phyloP scores from a whole-genome alignment of 2,888 invertebrate genomes.

The Perizoma flavofasciatum region DNA sequence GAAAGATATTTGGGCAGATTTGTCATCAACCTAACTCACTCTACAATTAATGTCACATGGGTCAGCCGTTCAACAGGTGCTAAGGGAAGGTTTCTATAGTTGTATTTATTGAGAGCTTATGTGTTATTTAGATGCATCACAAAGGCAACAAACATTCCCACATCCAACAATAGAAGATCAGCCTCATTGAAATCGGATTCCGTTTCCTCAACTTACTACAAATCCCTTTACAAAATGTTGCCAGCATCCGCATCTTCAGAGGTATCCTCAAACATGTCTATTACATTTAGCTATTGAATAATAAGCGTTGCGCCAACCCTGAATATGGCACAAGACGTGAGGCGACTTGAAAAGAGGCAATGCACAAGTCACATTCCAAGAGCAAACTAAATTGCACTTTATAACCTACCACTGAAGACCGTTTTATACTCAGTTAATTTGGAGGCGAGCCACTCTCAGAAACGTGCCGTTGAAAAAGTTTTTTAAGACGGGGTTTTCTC shows the following conservation, averaged over 20 bases:
- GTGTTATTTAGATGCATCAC: slow-evolving; percentile 1
- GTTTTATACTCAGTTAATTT: slow-evolving; percentile 48
- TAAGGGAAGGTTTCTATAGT: not conserved
- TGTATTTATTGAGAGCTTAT: not conserved
- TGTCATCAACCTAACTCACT: slow-evolving; percentile 3
- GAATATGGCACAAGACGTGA: slow-evolving; percentile 64
- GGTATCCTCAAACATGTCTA: slow-evolving; percentile 59
- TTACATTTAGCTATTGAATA: slow-evolving; percentile 74
- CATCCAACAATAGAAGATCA: slow-evolving; percentile 17
- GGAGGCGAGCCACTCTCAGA: slow-evolving; percentile 44
- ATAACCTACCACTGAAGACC: slow-evolving; percentile 45
- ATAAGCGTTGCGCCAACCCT: slow-evolving; percentile 64
- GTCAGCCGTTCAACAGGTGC: slow-evolving; percentile 4
- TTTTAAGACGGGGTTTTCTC: slow-evolving; percentile 60
- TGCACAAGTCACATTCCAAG: slow-evolving; percentile 48
- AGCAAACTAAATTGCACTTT: slow-evolving; percentile 60
- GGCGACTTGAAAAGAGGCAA: slow-evolving; percentile 53
- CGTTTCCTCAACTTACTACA: slow-evolving; percentile 27
- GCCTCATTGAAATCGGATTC: slow-evolving; percentile 22
- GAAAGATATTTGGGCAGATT: not conserved
- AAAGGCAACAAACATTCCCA: slow-evolving; percentile 17
- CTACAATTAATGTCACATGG: not conserved
- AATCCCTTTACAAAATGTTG: slow-evolving; percentile 41
- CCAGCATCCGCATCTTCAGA: slow-evolving; percentile 37
- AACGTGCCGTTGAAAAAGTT: slow-evolving; percentile 47